These are phyloP conservation scores for Drosophila macrothrix DNA, from an alignment of 2,888 invertebrate genomes.

Conservation along the genomic window DNA sequence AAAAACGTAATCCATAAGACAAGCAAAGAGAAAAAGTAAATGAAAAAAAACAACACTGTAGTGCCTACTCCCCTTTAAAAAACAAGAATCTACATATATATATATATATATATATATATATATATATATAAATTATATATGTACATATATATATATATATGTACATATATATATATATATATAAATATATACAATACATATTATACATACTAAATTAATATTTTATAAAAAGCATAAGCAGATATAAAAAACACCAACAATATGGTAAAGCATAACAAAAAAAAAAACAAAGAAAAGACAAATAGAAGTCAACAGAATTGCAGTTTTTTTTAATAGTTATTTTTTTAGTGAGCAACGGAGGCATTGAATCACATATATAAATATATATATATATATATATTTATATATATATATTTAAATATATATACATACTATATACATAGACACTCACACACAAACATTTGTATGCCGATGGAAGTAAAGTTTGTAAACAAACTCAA, in stretches of 20 bases:
- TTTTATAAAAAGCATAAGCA: conserved; percentile 69
- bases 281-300: conserved; percentile 12
- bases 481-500: conserved; percentile 45
- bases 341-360: conserved; percentile 77
- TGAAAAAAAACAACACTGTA: conserved; percentile 79
- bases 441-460: conserved; percentile 44
- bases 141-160: conserved; percentile 49
- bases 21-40: conserved; percentile 44
- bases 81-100: conserved; percentile 36
- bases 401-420: conserved; percentile 36
- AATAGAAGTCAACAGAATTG: conserved; percentile 63
- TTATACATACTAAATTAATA: conserved; percentile 75
- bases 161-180: conserved; percentile 41
- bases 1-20: conserved; percentile 52
- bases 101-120: conserved; percentile 41
- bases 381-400: conserved; percentile 49
- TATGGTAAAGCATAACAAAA: conserved; percentile 26
- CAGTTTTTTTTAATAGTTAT: conserved; percentile 79
- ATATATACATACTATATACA: conserved; percentile 53
- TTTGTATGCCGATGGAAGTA: conserved; percentile 33
- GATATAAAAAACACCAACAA: conserved; percentile 32
- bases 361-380: conserved; percentile 67
- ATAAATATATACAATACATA: conserved; percentile 72
- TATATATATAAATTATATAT: conserved; percentile 42
- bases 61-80: conserved; percentile 83